Evolutionary conservation across 2,113 vertebrate genomes (phyloP).

Genomic region (Phasianus colchicus): DNA sequence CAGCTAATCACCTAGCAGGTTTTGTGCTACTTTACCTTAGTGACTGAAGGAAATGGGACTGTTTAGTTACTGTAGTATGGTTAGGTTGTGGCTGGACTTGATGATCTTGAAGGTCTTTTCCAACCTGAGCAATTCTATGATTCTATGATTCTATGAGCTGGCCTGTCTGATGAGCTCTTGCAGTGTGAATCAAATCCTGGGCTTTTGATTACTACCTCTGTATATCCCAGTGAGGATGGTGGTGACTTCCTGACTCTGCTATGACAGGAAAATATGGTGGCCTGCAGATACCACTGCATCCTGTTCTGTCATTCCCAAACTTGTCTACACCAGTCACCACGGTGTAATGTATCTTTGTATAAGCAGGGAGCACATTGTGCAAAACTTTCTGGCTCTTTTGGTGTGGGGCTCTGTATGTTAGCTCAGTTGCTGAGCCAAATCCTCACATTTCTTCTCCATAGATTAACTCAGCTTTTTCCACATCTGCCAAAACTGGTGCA

Average conservation of each 20-base stretch:
- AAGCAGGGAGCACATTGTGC: not conserved
- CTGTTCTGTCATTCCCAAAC: not conserved
- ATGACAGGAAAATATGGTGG: not conserved
- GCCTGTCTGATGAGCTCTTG: fast-evolving
- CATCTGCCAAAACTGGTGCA: not conserved
- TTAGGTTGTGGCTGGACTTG: too few species aligned
- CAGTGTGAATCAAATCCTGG: not conserved
- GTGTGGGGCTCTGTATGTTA: fast-evolving
- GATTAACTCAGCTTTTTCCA: not conserved
- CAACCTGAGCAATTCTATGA: too few species aligned
- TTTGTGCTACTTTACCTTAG: not conserved
- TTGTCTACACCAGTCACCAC: fast-evolving
- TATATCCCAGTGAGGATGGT: not conserved
- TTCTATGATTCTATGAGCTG: not conserved
- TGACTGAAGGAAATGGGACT: not conserved
- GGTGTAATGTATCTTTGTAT: not conserved
- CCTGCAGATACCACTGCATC: not conserved
- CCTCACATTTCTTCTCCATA: not conserved
- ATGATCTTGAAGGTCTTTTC: too few species aligned
- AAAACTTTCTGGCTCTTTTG: not conserved
- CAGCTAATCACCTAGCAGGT: not conserved
- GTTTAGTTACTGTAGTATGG: too few species aligned
- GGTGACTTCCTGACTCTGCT: not conserved
- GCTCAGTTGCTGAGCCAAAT: not conserved
- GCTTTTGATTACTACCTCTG: not conserved